phyloP scores from a whole-genome alignment of 2,888 invertebrate species.

The Ophion obscuratus region DNA sequence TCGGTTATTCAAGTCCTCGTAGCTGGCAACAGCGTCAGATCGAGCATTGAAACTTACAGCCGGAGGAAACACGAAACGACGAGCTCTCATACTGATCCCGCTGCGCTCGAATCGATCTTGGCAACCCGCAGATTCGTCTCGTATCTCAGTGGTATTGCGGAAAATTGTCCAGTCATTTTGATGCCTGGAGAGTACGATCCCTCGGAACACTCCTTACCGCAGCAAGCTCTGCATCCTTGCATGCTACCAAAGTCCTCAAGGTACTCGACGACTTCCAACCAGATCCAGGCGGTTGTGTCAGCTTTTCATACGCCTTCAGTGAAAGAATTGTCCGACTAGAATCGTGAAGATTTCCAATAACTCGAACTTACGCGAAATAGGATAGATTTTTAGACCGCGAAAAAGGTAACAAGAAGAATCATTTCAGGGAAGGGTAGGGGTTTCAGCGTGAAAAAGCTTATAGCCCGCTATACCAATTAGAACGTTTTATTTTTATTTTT shows the following conservation, averaged over 20 bases:
- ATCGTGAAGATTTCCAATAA: too few relatives aligned
- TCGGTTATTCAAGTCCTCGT: conserved; percentile 92
- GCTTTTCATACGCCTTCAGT: not conserved
- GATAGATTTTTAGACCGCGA: too few relatives aligned
- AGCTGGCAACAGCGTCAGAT: conserved; percentile 86
- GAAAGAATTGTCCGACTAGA: too few relatives aligned
- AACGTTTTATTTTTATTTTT: too few relatives aligned
- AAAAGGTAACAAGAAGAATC: too few relatives aligned
- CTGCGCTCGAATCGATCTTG: conserved; percentile 69
- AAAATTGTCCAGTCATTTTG: conserved; percentile 88
- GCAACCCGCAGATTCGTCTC: conserved; percentile 75
- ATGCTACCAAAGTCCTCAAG: conserved; percentile 78
- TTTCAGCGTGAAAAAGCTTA: too few relatives aligned
- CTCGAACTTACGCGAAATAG: too few relatives aligned
- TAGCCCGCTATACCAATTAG: too few relatives aligned
- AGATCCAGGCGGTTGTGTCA: not conserved
- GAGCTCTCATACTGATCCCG: conserved; percentile 66
- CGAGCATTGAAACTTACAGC: conserved; percentile 72
- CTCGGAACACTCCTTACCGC: conserved; percentile 94
- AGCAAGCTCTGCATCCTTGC: conserved; percentile 96
- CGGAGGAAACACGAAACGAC: conserved; percentile 72
- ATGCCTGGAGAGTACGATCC: conserved; percentile 98
- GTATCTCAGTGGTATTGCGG: conserved; percentile 75
- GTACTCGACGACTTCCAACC: conserved; percentile 64
- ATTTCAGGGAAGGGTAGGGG: too few relatives aligned